Evolutionary conservation across 1,140 invertebrate genomes (phyloP).

Genomic region (Dendrolimus punctatus): DNA sequence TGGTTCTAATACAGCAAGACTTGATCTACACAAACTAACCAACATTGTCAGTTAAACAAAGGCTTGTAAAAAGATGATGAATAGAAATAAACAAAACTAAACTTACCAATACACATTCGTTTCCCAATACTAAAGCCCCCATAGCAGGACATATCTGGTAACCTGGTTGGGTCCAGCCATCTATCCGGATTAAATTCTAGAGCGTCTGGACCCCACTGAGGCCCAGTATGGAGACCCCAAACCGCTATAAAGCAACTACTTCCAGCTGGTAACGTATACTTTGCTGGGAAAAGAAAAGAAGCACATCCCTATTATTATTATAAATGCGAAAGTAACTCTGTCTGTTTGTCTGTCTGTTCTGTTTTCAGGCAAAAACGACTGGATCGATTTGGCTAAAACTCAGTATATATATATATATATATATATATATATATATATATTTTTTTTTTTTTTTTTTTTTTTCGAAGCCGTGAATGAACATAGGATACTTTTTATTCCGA

Average conservation of each 20-base stretch:
- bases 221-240: conserved; percentile 11
- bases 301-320: no score
- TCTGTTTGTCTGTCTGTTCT: no score
- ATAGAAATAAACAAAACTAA: not conserved
- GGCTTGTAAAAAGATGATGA: not conserved
- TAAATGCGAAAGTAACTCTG: no score
- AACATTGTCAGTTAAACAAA: not conserved
- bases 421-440: no score
- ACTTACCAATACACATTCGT: conserved; percentile 72
- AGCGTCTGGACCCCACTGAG: conserved; percentile 22
- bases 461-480: no score
- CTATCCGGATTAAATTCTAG: conserved; percentile 75
- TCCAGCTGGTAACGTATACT: conserved; percentile 6
- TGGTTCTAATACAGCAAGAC: no score
- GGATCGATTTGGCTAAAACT: no score
- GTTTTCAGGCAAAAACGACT: no score
- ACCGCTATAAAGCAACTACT: conserved; percentile 4
- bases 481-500: no score
- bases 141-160: conserved; percentile 47
- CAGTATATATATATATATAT: no score
- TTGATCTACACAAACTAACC: not conserved
- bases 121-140: conserved; percentile 75
- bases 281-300: no score
- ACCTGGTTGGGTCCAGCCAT: conserved; percentile 70
- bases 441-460: no score